These are phyloP conservation scores for Drosophila aldrichi DNA, from an alignment of 2,888 invertebrate species.

Conservation along the genomic window DNA sequence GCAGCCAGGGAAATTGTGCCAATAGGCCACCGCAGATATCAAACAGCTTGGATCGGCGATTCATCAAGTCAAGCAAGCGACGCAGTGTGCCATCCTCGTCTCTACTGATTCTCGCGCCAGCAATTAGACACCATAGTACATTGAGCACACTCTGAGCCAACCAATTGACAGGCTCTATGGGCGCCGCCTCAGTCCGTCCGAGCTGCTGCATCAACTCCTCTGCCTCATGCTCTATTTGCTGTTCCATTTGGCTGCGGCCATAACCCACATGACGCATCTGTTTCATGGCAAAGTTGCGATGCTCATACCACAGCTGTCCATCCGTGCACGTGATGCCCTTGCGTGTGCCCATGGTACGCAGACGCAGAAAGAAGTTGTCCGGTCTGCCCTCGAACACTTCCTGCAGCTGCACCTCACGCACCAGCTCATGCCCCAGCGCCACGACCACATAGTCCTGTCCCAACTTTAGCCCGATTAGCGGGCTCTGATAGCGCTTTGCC, in stretches of 20 bases:
- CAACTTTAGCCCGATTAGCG: slow-evolving; percentile 87
- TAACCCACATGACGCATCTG: slow-evolving; percentile 87
- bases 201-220: slow-evolving; percentile 83
- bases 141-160: slow-evolving; percentile 88
- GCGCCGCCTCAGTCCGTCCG: slow-evolving; percentile 48
- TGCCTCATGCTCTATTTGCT: slow-evolving; percentile 87
- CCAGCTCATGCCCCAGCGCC: slow-evolving; percentile 86
- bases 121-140: slow-evolving; percentile 88
- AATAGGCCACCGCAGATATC: slow-evolving; percentile 88
- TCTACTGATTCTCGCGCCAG: slow-evolving; percentile 86
- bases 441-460: slow-evolving; percentile 87
- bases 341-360: slow-evolving; percentile 88
- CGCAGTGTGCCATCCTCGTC: slow-evolving; percentile 84
- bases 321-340: slow-evolving; percentile 87
- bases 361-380: slow-evolving; percentile 88
- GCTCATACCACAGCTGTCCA: slow-evolving; percentile 87
- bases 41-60: slow-evolving; percentile 86
- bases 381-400: slow-evolving; percentile 89
- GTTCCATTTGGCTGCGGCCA: slow-evolving; percentile 87
- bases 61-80: slow-evolving; percentile 86
- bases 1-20: slow-evolving; percentile 88
- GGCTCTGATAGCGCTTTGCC: slow-evolving; percentile 86
- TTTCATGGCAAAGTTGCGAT: slow-evolving; percentile 87
- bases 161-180: slow-evolving; percentile 83
- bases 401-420: slow-evolving; percentile 86